phyloP scores from a whole-genome alignment of 2,113 vertebrate genomes.

The Pedetes capensis region DNA sequence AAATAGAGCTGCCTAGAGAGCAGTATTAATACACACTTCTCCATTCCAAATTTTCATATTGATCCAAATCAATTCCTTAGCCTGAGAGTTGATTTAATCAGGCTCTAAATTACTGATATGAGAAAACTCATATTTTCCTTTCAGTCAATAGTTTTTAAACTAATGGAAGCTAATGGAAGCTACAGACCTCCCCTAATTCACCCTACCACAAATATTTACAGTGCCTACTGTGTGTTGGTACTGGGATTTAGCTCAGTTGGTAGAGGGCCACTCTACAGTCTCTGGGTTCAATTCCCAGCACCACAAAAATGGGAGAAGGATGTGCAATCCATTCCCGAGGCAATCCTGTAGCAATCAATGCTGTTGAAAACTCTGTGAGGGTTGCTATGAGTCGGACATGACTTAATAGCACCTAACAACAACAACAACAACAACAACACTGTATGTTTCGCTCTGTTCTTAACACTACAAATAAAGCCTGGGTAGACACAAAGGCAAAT shows the following conservation, averaged over 20 bases:
- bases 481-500: no score
- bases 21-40: not conserved
- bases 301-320: no score
- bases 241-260: no score
- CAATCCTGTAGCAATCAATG: no score
- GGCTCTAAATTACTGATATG: not conserved
- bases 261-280: no score
- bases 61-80: not conserved
- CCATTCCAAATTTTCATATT: not conserved
- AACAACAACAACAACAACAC: not conserved
- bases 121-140: not conserved
- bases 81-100: not conserved
- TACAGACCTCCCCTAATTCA: not conserved
- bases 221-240: rapidly evolving
- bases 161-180: not conserved
- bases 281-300: no score
- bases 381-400: no score
- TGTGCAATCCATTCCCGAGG: no score
- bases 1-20: not conserved
- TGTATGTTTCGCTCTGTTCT: not conserved
- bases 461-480: rapidly evolving
- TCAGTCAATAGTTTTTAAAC: not conserved
- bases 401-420: no score
- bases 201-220: not conserved
- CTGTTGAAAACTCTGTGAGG: no score